Conservation (phyloP, 2,888 invertebrate species). For the Lomographa bimaculata region DNA sequence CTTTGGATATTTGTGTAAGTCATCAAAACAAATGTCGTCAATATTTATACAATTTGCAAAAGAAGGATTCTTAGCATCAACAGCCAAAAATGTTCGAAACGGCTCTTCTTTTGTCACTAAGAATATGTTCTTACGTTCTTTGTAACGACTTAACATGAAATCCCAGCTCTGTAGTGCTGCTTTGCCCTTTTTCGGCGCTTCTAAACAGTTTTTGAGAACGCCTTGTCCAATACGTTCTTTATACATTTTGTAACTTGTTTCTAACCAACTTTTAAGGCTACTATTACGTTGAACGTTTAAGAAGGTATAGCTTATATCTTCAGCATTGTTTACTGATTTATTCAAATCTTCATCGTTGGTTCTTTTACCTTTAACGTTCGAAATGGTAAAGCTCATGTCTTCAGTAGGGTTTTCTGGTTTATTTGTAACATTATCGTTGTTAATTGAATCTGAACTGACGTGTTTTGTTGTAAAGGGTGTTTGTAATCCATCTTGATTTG, state of each 20-base stretch:
- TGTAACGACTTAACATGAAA: constrained; percentile 64
- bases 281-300: constrained; percentile 35
- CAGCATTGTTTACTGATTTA: constrained; percentile 1
- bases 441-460: background rate
- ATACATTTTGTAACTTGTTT: constrained; percentile 60
- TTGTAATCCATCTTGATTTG: background rate
- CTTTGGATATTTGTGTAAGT: constrained; percentile 61
- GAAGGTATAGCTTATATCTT: constrained; percentile 13
- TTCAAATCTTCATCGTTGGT: background rate
- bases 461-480: background rate
- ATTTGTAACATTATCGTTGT: background rate
- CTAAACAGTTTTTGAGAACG: constrained; percentile 46
- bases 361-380: too few species aligned
- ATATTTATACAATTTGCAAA: constrained; percentile 65
- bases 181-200: constrained; percentile 57
- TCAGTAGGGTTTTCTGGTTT: too few species aligned
- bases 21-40: constrained; percentile 57
- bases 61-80: constrained; percentile 47
- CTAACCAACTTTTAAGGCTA: constrained; percentile 62
- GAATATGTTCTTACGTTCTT: constrained; percentile 62
- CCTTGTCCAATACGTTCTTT: constrained; percentile 51
- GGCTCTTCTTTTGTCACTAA: constrained; percentile 57
- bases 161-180: constrained; percentile 63
- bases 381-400: too few species aligned
- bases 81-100: constrained; percentile 65